These are phyloP conservation scores for Pogoniulus pusillus DNA, from an alignment of 2,797 vertebrate genomes.

Conservation along the genomic window DNA sequence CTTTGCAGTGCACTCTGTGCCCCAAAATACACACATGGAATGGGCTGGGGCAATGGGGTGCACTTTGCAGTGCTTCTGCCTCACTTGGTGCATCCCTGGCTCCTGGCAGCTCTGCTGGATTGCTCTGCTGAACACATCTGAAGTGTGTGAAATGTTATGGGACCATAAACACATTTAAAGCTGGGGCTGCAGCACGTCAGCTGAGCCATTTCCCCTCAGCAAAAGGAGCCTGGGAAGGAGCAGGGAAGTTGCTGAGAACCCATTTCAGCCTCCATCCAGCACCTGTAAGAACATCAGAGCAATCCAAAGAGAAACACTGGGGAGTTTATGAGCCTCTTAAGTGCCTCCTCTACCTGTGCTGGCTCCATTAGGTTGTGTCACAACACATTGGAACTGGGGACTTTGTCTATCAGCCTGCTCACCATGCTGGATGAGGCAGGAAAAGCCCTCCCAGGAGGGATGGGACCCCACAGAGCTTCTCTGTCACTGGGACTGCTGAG, in stretches of 20 bases:
- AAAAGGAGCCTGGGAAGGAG: background rate
- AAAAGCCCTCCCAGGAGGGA: background rate
- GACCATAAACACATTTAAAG: conserved; percentile 43
- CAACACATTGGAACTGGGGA: conserved; percentile 33
- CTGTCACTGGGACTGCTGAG: accelerated
- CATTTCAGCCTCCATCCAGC: conserved; percentile 10
- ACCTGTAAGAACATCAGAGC: conserved; percentile 10
- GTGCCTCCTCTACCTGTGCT: conserved; percentile 45
- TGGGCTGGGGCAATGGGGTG: no score
- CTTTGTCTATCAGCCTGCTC: background rate
- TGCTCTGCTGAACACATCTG: background rate
- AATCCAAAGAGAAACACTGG: conserved; percentile 31
- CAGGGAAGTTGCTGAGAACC: background rate
- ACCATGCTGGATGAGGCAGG: background rate
- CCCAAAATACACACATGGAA: no score
- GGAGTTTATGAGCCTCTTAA: conserved; percentile 58
- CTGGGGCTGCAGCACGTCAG: background rate
- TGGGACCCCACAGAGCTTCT: background rate
- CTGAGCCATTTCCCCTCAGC: conserved; percentile 8
- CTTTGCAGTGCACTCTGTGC: no score
- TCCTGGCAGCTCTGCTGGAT: background rate
- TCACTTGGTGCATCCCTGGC: background rate
- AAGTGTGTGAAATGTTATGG: conserved; percentile 2
- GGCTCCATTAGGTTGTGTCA: conserved; percentile 63
- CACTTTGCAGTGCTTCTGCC: background rate